Conservation (phyloP, 2,113 vertebrate species). For the Albula goreensis region DNA sequence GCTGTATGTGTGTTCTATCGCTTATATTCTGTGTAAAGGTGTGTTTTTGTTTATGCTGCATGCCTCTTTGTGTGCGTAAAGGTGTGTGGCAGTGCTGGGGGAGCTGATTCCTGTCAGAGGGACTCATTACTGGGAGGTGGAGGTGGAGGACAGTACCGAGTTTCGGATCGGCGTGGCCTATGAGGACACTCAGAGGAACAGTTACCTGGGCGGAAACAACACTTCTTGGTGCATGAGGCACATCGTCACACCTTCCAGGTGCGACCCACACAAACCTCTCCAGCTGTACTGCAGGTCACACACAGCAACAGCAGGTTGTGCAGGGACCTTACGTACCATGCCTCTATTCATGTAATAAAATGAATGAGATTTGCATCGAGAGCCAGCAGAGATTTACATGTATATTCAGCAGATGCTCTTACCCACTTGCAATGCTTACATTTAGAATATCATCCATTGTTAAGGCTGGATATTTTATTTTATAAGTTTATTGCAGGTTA, state of each 20-base stretch:
- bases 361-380: no score
- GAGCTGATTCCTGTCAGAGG: constrained; percentile 81
- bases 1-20: background rate
- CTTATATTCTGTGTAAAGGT: no score
- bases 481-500: no score
- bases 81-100: constrained; percentile 86
- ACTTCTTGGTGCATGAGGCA: constrained; percentile 80
- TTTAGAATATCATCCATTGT: no score
- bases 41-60: background rate
- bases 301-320: background rate
- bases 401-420: no score
- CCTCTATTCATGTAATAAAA: no score
- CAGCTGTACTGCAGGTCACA: background rate
- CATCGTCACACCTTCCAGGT: constrained; percentile 68
- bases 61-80: constrained; percentile 44
- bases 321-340: no score
- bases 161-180: constrained; percentile 74
- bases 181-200: constrained; percentile 66
- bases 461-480: no score
- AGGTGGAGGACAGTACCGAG: constrained; percentile 65
- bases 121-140: constrained; percentile 80
- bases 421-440: no score
- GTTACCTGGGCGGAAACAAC: constrained; percentile 68
- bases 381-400: no score
- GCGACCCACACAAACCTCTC: constrained; percentile 45